Evolutionary conservation across 2,888 invertebrate species (phyloP), one percentile per base, ranked within the genome.

Genomic region (Lepidochrysops patricia): DNA sequence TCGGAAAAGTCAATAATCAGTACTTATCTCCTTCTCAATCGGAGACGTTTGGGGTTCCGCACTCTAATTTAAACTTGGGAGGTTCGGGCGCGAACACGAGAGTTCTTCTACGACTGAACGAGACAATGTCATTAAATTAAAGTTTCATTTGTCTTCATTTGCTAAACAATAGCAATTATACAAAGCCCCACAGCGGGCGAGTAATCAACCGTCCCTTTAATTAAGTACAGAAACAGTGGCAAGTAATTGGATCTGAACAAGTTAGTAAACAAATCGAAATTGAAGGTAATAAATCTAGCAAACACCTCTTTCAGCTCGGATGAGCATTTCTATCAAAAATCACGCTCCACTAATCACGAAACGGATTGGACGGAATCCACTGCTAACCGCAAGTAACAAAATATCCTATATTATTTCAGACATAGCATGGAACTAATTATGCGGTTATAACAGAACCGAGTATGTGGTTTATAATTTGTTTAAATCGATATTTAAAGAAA

Each of bases 131-230:
- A 85, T 87, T 88, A 88, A 88, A 89, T 88, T 88, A 88, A 88
- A 89, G 84, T 89, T 89, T 89, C 86, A 89, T 89, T 89, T 88
- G 88, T 89, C 88, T 89, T 87, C 87, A 89, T 89, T 89, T 88
- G 86, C 88, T 88, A 88, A 88, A 89, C 88, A 89, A 89, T 87
- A 88, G 88, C 88, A 88, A 89, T 89, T 89, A 88, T 87, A 88
- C 86, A 87, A 84, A 86, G 86, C 85, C 84, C 86, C 87, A 79
- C 83, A 84, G 88, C 87, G 85, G 88, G 85, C 82, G 85, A 84
- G 88, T 89, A 88, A 89, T 89, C 88, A 88, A 87, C 82, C 88
- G 88, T 86, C 88, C 88, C 88, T 89, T 87, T 89, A 89, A 89
- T 89, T 89, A 89, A 88, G 88, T 86, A 88, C 88, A 89, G 88